These are phyloP conservation scores for Uropetala carovei DNA, from an alignment of 2,888 invertebrate species.

Conservation along the genomic window DNA sequence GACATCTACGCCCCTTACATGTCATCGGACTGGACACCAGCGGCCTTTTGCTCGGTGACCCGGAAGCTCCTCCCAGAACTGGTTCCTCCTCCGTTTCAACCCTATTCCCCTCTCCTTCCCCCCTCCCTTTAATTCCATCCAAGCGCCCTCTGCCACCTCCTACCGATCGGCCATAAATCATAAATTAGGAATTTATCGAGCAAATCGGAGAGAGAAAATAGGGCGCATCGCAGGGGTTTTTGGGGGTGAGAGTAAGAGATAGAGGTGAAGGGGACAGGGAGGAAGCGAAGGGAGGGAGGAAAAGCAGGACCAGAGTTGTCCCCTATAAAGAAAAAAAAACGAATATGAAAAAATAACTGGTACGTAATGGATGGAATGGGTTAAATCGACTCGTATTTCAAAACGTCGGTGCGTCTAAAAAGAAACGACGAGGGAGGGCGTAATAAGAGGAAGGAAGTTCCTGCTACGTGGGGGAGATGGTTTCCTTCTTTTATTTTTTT, in stretches of 20 bases:
- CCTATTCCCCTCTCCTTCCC: not conserved
- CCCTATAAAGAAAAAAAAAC: too few relatives aligned
- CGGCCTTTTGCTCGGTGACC: constrained; percentile 6
- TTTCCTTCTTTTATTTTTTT: too few relatives aligned
- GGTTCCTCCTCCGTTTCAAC: not conserved
- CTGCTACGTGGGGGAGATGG: not conserved
- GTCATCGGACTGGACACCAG: not conserved
- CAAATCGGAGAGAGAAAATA: not conserved
- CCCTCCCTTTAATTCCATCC: not conserved
- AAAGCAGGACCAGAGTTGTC: too few relatives aligned
- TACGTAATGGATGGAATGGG: constrained; percentile 2
- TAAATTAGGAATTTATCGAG: constrained; percentile 27
- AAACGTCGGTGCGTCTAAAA: not conserved
- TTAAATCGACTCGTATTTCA: constrained; percentile 30
- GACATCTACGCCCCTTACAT: not conserved
- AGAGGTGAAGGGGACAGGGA: not conserved
- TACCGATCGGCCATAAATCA: not conserved
- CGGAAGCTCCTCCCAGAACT: not conserved
- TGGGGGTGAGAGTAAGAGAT: too few relatives aligned
- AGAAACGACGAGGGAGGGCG: not conserved
- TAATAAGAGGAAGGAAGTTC: not conserved
- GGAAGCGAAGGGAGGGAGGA: constrained; percentile 15
- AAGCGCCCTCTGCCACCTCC: not conserved
- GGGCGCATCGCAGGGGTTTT: not conserved
- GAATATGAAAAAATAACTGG: not conserved